phyloP scores from a whole-genome alignment of 1,140 invertebrate genomes.

The Aphelenchoides avenae region DNA sequence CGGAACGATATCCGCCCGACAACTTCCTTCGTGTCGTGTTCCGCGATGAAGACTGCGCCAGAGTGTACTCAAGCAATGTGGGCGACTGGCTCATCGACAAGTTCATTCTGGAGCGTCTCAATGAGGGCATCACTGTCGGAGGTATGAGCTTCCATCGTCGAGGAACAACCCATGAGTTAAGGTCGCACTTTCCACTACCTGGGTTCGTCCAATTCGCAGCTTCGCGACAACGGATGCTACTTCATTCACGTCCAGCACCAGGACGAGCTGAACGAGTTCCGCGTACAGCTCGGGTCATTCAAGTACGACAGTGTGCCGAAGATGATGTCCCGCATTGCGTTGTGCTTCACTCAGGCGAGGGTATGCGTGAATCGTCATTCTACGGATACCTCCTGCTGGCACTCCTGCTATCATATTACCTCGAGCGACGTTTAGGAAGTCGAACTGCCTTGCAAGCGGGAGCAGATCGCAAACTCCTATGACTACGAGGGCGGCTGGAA shows the following conservation, averaged over 20 bases:
- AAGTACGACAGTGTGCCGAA: slow-evolving; percentile 39
- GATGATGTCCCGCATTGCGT: slow-evolving; percentile 48
- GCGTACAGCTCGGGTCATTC: slow-evolving; percentile 31
- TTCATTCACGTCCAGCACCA: slow-evolving; percentile 47
- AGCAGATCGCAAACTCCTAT: slow-evolving; percentile 12
- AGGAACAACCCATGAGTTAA: too few species aligned
- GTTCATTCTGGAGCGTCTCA: slow-evolving; percentile 27
- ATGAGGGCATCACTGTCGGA: slow-evolving; percentile 26
- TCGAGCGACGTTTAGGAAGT: too few species aligned
- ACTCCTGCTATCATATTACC: too few species aligned
- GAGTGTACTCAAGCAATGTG: slow-evolving; percentile 20
- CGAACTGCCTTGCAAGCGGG: neutral
- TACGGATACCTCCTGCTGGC: slow-evolving; percentile 3
- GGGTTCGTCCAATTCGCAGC: slow-evolving; percentile 48
- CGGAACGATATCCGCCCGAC: slow-evolving; percentile 27
- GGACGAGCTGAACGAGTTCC: slow-evolving; percentile 25
- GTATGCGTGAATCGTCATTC: slow-evolving; percentile 5
- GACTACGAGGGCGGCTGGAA: slow-evolving; percentile 35
- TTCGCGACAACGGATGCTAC: slow-evolving; percentile 48
- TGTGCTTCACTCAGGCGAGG: slow-evolving; percentile 46
- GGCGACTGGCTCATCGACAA: slow-evolving; percentile 16
- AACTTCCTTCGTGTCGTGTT: slow-evolving; percentile 41
- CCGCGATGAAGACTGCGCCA: slow-evolving; percentile 28
- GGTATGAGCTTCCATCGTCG: too few species aligned
- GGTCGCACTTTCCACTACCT: slow-evolving; percentile 42